These are phyloP conservation scores for Drosophila crucigera DNA, from an alignment of 2,888 invertebrate genomes.

Conservation along the genomic window DNA sequence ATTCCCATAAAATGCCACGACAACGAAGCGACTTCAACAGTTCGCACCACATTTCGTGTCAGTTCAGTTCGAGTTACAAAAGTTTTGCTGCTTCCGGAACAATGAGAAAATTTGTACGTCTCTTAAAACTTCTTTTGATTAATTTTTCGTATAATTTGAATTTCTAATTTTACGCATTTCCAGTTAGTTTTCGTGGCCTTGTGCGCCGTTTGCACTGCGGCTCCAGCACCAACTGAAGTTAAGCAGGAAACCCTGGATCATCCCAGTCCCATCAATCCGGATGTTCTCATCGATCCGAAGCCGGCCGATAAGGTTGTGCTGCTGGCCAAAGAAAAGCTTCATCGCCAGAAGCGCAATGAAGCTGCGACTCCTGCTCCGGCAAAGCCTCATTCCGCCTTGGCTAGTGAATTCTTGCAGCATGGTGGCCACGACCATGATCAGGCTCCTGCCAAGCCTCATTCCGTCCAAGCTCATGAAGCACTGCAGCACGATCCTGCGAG, in stretches of 20 bases:
- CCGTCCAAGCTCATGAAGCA: slow-evolving; percentile 1
- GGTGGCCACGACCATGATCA: slow-evolving; percentile 10
- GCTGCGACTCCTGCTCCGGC: neutral
- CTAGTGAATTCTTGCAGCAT: slow-evolving; percentile 19
- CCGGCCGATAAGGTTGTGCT: slow-evolving; percentile 50
- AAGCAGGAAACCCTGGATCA: slow-evolving; percentile 45
- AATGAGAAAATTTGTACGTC: slow-evolving; percentile 55
- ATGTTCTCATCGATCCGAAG: slow-evolving; percentile 75
- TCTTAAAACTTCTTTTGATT: neutral
- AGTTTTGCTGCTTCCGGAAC: slow-evolving; percentile 12
- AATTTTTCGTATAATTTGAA: neutral
- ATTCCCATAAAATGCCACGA: slow-evolving; percentile 55
- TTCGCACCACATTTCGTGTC: slow-evolving; percentile 42
- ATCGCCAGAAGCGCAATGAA: slow-evolving; percentile 61
- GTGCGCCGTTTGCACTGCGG: slow-evolving; percentile 66
- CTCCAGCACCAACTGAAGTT: slow-evolving; percentile 59
- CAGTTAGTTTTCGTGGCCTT: slow-evolving; percentile 75
- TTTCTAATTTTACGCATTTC: neutral
- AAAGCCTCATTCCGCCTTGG: slow-evolving; percentile 20
- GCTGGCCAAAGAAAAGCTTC: slow-evolving; percentile 25
- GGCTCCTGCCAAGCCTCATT: slow-evolving; percentile 27
- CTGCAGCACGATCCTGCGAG: slow-evolving; percentile 27
- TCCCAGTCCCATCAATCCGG: slow-evolving; percentile 81
- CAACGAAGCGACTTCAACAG: slow-evolving; percentile 37
- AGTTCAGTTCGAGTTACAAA: slow-evolving; percentile 23